These are phyloP conservation scores for Larimichthys crocea DNA, from an alignment of 2,113 vertebrate species.

Conservation along the genomic window DNA sequence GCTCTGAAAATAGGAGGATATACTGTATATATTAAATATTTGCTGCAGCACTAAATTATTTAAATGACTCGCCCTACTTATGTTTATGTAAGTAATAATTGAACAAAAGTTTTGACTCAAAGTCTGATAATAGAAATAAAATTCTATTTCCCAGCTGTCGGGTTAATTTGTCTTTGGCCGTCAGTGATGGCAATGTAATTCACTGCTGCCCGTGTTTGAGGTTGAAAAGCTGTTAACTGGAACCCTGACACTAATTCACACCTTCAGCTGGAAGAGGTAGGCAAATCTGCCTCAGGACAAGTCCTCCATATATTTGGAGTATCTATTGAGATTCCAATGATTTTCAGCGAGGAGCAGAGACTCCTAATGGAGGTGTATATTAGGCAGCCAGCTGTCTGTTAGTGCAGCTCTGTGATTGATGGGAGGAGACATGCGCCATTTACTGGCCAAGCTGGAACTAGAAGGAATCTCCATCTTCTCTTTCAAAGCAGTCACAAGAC, in stretches of 20 bases:
- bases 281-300: slow-evolving; percentile 54
- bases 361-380: slow-evolving; percentile 79
- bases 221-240: slow-evolving; percentile 51
- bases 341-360: slow-evolving; percentile 65
- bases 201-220: slow-evolving; percentile 28
- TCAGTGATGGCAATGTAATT: slow-evolving; percentile 1
- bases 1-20: neutral
- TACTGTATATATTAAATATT: slow-evolving; percentile 24
- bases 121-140: slow-evolving; percentile 22
- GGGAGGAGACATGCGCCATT: slow-evolving; percentile 82
- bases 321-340: slow-evolving; percentile 65
- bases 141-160: slow-evolving; percentile 17
- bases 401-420: slow-evolving; percentile 78
- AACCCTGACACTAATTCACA: slow-evolving; percentile 59
- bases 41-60: slow-evolving; percentile 8
- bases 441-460: slow-evolving; percentile 79
- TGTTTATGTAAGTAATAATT: slow-evolving; percentile 3
- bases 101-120: slow-evolving; percentile 20
- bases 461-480: slow-evolving; percentile 82
- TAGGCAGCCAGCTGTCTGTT: slow-evolving; percentile 81
- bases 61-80: slow-evolving; percentile 3
- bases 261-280: slow-evolving; percentile 43
- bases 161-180: slow-evolving; percentile 32
- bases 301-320: slow-evolving; percentile 28
- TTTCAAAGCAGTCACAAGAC: slow-evolving; percentile 77